Percentiles rank a stretch among this genome's conserved stretches.
Evolutionary conservation across 1,140 invertebrate genomes (phyloP).

Genomic region (Drosophila murphyi): DNA sequence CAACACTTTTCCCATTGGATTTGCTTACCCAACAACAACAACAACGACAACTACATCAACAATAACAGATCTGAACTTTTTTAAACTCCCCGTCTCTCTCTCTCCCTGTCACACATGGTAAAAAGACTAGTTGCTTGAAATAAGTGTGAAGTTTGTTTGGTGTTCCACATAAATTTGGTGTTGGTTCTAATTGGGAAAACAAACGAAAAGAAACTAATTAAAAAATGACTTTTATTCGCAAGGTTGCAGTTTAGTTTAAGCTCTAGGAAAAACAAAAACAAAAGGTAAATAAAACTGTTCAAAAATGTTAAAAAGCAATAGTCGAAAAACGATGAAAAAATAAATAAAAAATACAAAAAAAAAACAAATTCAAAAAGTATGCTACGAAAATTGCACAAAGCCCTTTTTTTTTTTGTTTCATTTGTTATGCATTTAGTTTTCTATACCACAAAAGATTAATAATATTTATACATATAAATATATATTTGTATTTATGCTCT

Average conservation of each 20-base stretch:
- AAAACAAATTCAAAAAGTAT: constrained; percentile 61
- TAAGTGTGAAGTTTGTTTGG: constrained; percentile 12
- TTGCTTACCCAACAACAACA: constrained; percentile 17
- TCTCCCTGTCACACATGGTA: constrained; percentile 33
- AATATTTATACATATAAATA: constrained; percentile 26
- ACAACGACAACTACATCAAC: constrained; percentile 7
- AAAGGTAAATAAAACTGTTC: constrained; percentile 73
- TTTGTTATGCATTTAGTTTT: constrained; percentile 60
- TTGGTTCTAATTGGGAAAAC: constrained; percentile 59
- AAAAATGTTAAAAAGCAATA: constrained; percentile 84
- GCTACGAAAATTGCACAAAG: constrained; percentile 79
- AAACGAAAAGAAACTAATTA: constrained; percentile 10
- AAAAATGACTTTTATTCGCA: constrained; percentile 31
- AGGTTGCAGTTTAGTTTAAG: constrained; percentile 73
- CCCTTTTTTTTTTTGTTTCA: constrained; percentile 47
- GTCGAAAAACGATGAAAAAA: constrained; percentile 39
- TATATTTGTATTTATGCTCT: constrained; percentile 41
- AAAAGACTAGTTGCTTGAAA: constrained; percentile 21
- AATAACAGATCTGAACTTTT: constrained; percentile 21
- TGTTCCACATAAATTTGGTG: constrained; percentile 52
- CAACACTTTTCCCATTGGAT: constrained; percentile 35
- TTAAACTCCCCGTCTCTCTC: not conserved
- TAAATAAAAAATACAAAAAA: constrained; percentile 35
- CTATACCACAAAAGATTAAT: constrained; percentile 21
- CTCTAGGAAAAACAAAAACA: constrained; percentile 41